Evolutionary conservation across 2,888 invertebrate genomes (phyloP).

Genomic region (Drosophila acutilabella): DNA sequence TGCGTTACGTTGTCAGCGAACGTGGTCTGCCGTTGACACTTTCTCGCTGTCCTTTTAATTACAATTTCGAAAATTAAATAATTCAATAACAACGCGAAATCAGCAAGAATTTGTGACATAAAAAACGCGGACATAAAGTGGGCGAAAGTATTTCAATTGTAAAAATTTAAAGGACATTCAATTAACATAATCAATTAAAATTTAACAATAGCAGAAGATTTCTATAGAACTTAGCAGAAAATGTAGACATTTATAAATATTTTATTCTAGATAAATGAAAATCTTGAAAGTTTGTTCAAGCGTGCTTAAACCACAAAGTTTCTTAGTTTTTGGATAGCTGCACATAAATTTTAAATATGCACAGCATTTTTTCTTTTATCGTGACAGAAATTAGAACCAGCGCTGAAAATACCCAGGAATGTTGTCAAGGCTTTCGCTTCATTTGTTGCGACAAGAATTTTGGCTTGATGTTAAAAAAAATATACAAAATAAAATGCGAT

Average conservation of each 20-base stretch:
- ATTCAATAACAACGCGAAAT: slow-evolving; percentile 31
- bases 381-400: slow-evolving; percentile 36
- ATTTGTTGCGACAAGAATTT: slow-evolving; percentile 42
- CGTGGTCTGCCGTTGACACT: slow-evolving; percentile 41
- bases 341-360: slow-evolving; percentile 32
- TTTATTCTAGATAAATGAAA: neutral
- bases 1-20: slow-evolving; percentile 15
- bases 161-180: slow-evolving; percentile 2
- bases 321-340: slow-evolving; percentile 5
- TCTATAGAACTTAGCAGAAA: neutral
- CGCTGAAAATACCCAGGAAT: slow-evolving; percentile 28
- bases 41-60: slow-evolving; percentile 43
- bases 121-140: slow-evolving; percentile 22
- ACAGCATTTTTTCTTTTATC: neutral
- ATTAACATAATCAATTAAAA: neutral
- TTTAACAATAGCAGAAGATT: neutral
- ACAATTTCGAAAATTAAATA: slow-evolving; percentile 27
- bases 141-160: slow-evolving; percentile 24
- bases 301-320: neutral
- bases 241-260: neutral
- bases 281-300: neutral
- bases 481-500: neutral
- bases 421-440: slow-evolving; percentile 38
- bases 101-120: slow-evolving; percentile 17
- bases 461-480: slow-evolving; percentile 14